Evolutionary conservation across 1,140 invertebrate genomes (phyloP), one percentile per base, ranked within the genome.

Genomic region (Eurosta solidaginis): DNA sequence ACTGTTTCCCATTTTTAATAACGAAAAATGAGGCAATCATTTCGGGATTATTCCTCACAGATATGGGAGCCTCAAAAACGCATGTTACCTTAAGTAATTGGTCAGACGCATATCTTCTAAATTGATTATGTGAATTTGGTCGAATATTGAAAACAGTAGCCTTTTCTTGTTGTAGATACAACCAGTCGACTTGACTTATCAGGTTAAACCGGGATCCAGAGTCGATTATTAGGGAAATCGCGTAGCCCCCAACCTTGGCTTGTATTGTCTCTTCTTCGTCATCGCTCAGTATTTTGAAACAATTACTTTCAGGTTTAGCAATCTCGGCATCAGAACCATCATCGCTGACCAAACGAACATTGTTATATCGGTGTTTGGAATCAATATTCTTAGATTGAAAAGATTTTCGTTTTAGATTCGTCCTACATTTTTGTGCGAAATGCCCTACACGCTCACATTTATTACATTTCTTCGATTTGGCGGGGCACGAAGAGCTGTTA

Each of bases 1-100:
- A 80, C 73, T 80, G 78, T 50, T 45, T 63, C 52, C 78, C 78
- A 75, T 81, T 81, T 78, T 80, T 68, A 79, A 81, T 78, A 10
- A 81, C 78, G 54, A 54, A 81, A 47, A 47, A 47, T 54, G 74
- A 76, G 29, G 80, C 68, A 78, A 81, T 81, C 29, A 80, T 14
- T 42, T 81, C 63, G 45, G 74, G 25, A 68, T 47, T 42, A 14
- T 12, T 10, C 14, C 29, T 20, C 0, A 77, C 47, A n/a, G n/a
- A n/a, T n/a, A n/a, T n/a, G n/a, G n/a, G n/a, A n/a, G n/a, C n/a
- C n/a, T n/a, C n/a, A n/a, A n/a, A n/a, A n/a, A n/a, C n/a, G n/a
- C n/a, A n/a, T n/a, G n/a, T n/a, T n/a, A n/a, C n/a, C n/a, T n/a
- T n/a, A n/a, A n/a, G n/a, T n/a, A n/a, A n/a, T n/a, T n/a, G n/a